phyloP scores from a whole-genome alignment of 2,113 vertebrate species.

The Macquaria ambigua region DNA sequence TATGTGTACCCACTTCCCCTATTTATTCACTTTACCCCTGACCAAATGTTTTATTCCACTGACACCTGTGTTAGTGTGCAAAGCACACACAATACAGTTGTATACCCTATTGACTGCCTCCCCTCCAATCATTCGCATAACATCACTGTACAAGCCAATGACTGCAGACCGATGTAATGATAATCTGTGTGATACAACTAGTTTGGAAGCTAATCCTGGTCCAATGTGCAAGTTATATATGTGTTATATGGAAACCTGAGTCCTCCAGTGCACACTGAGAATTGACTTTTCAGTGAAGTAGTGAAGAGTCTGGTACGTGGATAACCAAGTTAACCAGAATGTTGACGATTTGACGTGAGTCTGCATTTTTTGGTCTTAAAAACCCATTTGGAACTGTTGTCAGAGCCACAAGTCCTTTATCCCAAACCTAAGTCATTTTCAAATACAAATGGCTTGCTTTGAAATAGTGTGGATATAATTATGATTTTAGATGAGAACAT shows the following conservation, averaged over 20 bases:
- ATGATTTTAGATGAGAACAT: neutral
- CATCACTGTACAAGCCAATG: neutral
- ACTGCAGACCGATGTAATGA: neutral
- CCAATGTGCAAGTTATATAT: too few relatives aligned
- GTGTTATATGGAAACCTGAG: too few relatives aligned
- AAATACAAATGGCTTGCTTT: too few relatives aligned
- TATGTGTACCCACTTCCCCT: neutral
- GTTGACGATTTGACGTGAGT: neutral
- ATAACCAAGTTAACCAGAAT: neutral
- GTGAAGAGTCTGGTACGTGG: too few relatives aligned
- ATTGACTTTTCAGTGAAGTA: too few relatives aligned
- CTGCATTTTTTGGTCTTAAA: neutral
- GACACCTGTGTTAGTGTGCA: neutral
- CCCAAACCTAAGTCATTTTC: too few relatives aligned
- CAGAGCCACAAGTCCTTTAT: too few relatives aligned
- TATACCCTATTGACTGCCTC: neutral
- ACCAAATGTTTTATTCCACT: neutral
- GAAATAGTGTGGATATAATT: too few relatives aligned
- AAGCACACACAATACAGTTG: neutral
- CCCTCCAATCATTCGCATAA: neutral
- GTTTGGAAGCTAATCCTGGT: too few relatives aligned
- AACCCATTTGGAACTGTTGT: too few relatives aligned
- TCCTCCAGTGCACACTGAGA: too few relatives aligned
- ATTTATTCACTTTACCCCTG: neutral
- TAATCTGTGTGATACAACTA: neutral